Conservation (phyloP, 2,888 invertebrate species). For the Catocala nupta region DNA sequence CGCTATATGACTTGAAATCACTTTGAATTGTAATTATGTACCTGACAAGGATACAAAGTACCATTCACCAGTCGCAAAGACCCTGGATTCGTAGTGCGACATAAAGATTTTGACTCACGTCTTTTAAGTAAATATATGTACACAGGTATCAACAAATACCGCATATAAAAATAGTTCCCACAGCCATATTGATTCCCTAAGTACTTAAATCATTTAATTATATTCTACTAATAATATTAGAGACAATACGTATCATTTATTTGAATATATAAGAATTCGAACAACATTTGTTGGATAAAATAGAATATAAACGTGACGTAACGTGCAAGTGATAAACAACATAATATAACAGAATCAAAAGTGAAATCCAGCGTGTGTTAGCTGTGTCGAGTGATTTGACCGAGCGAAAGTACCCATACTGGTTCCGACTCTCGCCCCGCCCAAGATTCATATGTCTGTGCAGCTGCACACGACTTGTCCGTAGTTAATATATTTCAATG, state of each 20-base stretch:
- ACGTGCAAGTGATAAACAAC: constrained; percentile 23
- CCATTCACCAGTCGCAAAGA: constrained; percentile 58
- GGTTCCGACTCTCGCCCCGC: constrained; percentile 70
- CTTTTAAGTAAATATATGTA: constrained; percentile 38
- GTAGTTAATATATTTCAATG: constrained; percentile 48
- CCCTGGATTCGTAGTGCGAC: constrained; percentile 49
- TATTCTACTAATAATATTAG: background rate
- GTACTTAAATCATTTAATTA: background rate
- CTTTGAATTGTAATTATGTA: constrained; percentile 68
- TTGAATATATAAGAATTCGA: background rate
- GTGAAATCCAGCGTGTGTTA: constrained; percentile 79
- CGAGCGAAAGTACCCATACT: constrained; percentile 84
- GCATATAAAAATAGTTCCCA: constrained; percentile 10
- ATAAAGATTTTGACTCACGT: constrained; percentile 37
- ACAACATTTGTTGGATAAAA: constrained; percentile 2
- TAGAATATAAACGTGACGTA: constrained; percentile 21
- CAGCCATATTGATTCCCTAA: constrained; percentile 8
- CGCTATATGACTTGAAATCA: constrained; percentile 64
- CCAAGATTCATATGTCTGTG: constrained; percentile 55
- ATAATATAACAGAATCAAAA: constrained; percentile 65
- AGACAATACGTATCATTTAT: too few relatives aligned
- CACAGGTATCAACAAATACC: constrained; percentile 23
- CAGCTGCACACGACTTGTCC: constrained; percentile 45
- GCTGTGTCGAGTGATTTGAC: constrained; percentile 71
- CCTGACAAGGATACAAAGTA: constrained; percentile 66